Evolutionary conservation across 1,140 invertebrate genomes (phyloP).

Genomic region (Orussus abietinus): DNA sequence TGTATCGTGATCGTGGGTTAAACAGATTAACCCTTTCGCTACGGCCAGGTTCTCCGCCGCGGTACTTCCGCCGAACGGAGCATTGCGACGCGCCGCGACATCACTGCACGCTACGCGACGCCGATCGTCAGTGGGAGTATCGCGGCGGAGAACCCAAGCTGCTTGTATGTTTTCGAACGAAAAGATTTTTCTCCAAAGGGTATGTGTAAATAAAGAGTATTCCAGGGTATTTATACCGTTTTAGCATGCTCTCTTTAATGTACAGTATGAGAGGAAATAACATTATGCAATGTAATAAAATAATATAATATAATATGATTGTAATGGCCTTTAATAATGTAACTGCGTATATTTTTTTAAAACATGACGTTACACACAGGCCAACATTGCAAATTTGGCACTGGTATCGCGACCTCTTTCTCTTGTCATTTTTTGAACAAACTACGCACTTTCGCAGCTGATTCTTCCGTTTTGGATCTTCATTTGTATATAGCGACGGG

Average conservation of each 20-base stretch:
- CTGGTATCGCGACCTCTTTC: conserved; percentile 11
- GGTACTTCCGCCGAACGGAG: too few relatives aligned
- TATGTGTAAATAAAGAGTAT: too few relatives aligned
- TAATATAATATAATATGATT: too few relatives aligned
- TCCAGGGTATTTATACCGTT: conserved; percentile 12
- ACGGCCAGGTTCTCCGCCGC: too few relatives aligned
- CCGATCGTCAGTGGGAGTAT: too few relatives aligned
- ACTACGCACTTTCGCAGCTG: conserved; percentile 10
- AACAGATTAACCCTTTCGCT: too few relatives aligned
- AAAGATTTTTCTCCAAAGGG: too few relatives aligned
- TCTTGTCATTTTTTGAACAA: conserved; percentile 11
- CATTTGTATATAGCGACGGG: conserved; percentile 12
- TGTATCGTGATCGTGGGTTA: too few relatives aligned
- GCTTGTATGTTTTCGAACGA: too few relatives aligned
- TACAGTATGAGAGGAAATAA: conserved; percentile 9
- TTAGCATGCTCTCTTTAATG: conserved; percentile 3
- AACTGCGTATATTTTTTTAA: background rate
- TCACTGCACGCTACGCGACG: too few relatives aligned
- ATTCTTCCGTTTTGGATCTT: conserved; percentile 12
- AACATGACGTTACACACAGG: background rate
- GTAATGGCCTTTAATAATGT: conserved; percentile 1
- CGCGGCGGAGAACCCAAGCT: too few relatives aligned
- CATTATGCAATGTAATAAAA: conserved; percentile 4
- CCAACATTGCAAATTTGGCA: conserved; percentile 7
- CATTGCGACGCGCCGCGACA: too few relatives aligned